A percentile compares a stretch with the other conserved stretches of the same genome.
These are phyloP conservation scores for Amphiprion percula DNA, from an alignment of 2,113 vertebrate species.

Conservation along the genomic window DNA sequence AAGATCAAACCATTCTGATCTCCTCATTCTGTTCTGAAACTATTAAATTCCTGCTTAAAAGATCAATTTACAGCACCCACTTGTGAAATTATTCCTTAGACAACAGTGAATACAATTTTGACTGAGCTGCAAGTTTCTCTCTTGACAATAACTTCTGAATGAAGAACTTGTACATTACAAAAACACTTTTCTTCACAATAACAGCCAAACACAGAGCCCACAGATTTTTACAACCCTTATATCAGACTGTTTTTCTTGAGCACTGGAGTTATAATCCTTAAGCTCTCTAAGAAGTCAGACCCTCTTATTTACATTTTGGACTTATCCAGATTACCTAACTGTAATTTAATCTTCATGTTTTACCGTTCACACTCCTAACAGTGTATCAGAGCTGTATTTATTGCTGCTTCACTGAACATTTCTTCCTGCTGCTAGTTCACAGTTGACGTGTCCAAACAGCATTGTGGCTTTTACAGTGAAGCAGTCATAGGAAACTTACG, in stretches of 20 bases:
- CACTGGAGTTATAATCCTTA: too few relatives aligned
- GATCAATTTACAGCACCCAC: constrained; percentile 21
- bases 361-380: too few relatives aligned
- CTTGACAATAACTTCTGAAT: background rate
- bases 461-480: constrained; percentile 7
- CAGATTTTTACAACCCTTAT: background rate
- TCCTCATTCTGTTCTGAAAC: constrained; percentile 20
- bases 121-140: constrained; percentile 8
- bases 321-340: too few relatives aligned
- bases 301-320: too few relatives aligned
- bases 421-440: background rate
- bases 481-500: background rate
- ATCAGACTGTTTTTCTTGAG: too few relatives aligned
- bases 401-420: background rate
- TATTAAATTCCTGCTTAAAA: constrained; percentile 33
- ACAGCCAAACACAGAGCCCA: background rate
- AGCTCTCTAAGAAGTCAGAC: too few relatives aligned
- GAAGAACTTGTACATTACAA: background rate
- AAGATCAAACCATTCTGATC: constrained; percentile 51
- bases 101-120: background rate
- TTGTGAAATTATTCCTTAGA: constrained; percentile 25
- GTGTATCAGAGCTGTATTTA: background rate
- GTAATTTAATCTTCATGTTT: too few relatives aligned
- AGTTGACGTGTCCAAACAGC: background rate
- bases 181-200: background rate